Percentiles rank a stretch among this genome's conserved stretches.
Conservation (phyloP, 1,140 invertebrate genomes). For the Schlechtendalia chinensis region DNA sequence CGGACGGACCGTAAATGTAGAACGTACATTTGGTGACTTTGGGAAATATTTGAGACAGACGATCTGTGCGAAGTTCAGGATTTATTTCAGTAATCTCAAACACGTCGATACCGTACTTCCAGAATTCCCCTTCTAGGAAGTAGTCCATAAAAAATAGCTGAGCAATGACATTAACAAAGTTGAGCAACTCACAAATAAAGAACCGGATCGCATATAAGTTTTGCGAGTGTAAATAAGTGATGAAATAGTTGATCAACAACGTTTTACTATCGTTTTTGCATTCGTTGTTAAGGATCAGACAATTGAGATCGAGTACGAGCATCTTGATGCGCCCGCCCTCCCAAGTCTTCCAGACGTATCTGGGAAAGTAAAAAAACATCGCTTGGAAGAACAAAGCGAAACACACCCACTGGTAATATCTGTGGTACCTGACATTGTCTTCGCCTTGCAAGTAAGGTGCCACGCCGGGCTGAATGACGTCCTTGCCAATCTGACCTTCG, state of each 20-base stretch:
- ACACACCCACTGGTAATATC: constrained; percentile 88
- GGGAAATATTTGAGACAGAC: constrained; percentile 58
- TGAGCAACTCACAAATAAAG: constrained; percentile 59
- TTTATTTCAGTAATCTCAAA: constrained; percentile 62
- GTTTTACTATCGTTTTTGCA: constrained; percentile 60
- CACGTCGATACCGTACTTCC: constrained; percentile 58
- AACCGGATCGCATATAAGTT: constrained; percentile 58
- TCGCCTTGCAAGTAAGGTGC: constrained; percentile 55
- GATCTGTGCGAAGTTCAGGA: constrained; percentile 68
- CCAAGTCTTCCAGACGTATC: constrained; percentile 74
- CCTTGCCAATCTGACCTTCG: constrained; percentile 53
- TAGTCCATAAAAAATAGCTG: constrained; percentile 69
- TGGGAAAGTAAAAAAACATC: constrained; percentile 70
- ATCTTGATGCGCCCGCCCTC: constrained; percentile 65
- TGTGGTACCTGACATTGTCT: constrained; percentile 66
- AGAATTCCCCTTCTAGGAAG: constrained; percentile 69
- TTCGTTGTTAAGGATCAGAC: constrained; percentile 59
- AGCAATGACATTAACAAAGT: constrained; percentile 57
- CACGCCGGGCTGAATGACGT: constrained; percentile 55
- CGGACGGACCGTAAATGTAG: constrained; percentile 65
- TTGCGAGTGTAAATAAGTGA: constrained; percentile 54
- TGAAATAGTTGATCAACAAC: constrained; percentile 54
- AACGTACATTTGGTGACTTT: constrained; percentile 57
- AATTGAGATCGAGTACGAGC: constrained; percentile 56
- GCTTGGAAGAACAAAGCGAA: constrained; percentile 79